Evolutionary conservation across 2,113 vertebrate genomes (phyloP).

Genomic region (Patagioenas fasciata): DNA sequence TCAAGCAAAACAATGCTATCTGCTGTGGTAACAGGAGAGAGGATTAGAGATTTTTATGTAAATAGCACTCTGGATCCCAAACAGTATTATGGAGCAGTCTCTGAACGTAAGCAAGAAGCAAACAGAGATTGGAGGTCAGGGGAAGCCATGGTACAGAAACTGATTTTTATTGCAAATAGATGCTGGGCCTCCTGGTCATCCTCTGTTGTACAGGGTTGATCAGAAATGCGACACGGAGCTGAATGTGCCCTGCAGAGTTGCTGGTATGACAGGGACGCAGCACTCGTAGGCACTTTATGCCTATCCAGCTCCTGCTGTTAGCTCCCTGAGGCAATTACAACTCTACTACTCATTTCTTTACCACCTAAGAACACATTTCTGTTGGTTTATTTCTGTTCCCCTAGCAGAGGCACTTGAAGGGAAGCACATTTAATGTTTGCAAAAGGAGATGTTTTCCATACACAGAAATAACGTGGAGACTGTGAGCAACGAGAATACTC

Average conservation of each 20-base stretch:
- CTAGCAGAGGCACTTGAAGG: background rate
- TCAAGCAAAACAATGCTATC: constrained; percentile 37
- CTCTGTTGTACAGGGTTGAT: background rate
- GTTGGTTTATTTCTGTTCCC: background rate
- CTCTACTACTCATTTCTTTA: background rate
- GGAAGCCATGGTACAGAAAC: background rate
- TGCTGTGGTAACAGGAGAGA: background rate
- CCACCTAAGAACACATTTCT: background rate
- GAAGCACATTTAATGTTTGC: background rate
- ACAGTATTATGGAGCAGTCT: background rate
- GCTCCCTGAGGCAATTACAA: background rate
- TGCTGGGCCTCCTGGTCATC: background rate
- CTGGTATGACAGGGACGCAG: background rate
- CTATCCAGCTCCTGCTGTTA: background rate
- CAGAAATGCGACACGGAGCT: background rate
- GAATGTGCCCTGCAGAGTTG: background rate
- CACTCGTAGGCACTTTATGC: background rate
- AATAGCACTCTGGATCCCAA: background rate
- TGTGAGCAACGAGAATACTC: background rate
- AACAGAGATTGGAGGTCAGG: accelerated
- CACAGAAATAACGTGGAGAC: background rate
- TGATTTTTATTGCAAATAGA: background rate
- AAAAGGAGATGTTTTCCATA: background rate
- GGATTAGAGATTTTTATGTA: background rate
- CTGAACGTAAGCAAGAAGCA: accelerated